Conservation (phyloP, 2,797 vertebrate species). For the Brachymystax lenok region DNA sequence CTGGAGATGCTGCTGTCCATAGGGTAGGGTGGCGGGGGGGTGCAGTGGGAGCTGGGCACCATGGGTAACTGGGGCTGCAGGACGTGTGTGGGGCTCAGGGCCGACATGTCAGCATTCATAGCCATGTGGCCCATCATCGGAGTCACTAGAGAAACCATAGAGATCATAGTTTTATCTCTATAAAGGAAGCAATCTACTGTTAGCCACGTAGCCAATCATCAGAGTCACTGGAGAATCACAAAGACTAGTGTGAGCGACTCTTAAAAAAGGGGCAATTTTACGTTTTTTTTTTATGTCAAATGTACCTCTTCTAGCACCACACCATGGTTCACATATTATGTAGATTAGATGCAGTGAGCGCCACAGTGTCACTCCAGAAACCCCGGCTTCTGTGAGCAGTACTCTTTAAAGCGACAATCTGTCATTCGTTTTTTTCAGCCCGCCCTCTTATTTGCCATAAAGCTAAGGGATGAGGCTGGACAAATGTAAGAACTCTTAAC, state of each 20-base stretch:
- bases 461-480: too few species aligned
- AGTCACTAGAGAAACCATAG: conserved; percentile 79
- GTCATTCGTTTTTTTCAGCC: too few species aligned
- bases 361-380: too few species aligned
- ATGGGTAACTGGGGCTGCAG: conserved; percentile 93
- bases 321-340: not conserved
- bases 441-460: too few species aligned
- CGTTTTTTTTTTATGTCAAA: not conserved
- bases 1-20: conserved; percentile 99
- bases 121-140: conserved; percentile 98
- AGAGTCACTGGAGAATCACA: conserved; percentile 87
- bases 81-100: conserved; percentile 93
- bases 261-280: not conserved
- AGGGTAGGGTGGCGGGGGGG: conserved; percentile 97
- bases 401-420: not conserved
- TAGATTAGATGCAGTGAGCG: too few species aligned
- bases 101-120: conserved; percentile 96
- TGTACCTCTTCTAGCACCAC: not conserved
- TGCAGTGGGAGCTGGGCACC: conserved; percentile 97
- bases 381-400: not conserved
- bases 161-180: too few species aligned
- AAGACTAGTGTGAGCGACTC: conserved; percentile 61
- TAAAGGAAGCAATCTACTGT: too few species aligned
- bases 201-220: conserved; percentile 97
- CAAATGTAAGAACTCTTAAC: too few species aligned